Conservation (phyloP, 2,113 vertebrate genomes). For the Amphiprion percula region DNA sequence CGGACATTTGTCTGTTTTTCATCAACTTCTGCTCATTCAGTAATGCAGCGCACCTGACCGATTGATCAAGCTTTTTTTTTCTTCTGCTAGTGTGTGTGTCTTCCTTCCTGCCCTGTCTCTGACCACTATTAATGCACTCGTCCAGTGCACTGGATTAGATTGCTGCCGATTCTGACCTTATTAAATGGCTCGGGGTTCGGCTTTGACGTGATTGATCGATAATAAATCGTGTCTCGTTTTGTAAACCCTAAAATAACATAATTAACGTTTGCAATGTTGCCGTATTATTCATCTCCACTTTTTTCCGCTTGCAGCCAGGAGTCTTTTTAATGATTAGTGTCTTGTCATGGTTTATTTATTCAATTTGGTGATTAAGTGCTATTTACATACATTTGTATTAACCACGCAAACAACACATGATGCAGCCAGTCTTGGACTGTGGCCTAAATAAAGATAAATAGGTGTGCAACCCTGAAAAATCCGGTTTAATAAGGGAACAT, state of each 20-base stretch:
- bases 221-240: neutral
- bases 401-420: too few relatives aligned
- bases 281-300: neutral
- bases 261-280: too few relatives aligned
- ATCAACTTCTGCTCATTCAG: slow-evolving; percentile 3
- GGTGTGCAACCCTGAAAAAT: neutral
- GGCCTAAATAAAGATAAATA: neutral
- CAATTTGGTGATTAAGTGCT: neutral
- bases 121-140: slow-evolving; percentile 6
- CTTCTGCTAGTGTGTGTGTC: neutral
- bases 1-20: slow-evolving; percentile 21
- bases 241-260: neutral
- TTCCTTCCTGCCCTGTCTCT: neutral
- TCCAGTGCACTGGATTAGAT: slow-evolving; percentile 8
- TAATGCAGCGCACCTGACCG: slow-evolving; percentile 8
- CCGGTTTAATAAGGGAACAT: neutral
- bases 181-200: slow-evolving; percentile 3
- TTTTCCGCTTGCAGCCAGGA: neutral
- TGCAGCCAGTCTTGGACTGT: neutral
- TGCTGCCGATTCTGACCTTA: slow-evolving; percentile 19
- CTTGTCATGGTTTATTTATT: neutral
- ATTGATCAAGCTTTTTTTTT: slow-evolving; percentile 16
- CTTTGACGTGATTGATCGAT: neutral
- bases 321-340: neutral
- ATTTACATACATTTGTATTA: neutral